Evolutionary conservation across 2,113 vertebrate species (phyloP).

Genomic region (Menidia beryllina): DNA sequence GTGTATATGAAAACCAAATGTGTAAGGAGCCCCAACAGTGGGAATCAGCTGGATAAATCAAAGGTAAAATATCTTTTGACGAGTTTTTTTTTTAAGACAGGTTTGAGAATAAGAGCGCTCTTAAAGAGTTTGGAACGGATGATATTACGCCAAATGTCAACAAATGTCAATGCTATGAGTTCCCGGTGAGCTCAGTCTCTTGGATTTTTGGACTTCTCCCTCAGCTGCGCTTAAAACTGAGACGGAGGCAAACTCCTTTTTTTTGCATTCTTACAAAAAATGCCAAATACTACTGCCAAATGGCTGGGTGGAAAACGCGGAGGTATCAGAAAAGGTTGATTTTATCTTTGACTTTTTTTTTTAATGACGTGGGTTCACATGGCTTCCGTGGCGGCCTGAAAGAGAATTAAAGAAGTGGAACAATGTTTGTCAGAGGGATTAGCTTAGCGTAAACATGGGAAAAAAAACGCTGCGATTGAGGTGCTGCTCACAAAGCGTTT

Average conservation of each 20-base stretch:
- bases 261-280: constrained; percentile 30
- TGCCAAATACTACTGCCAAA: constrained; percentile 29
- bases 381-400: not conserved
- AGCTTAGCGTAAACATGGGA: constrained; percentile 58
- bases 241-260: constrained; percentile 33
- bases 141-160: constrained; percentile 23
- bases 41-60: constrained; percentile 48
- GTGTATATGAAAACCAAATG: constrained; percentile 36
- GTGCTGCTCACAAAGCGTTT: constrained; percentile 34
- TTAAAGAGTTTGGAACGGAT: constrained; percentile 40
- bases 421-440: constrained; percentile 63
- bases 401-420: constrained; percentile 50
- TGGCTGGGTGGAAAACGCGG: constrained; percentile 14
- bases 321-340: constrained; percentile 12
- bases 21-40: constrained; percentile 17
- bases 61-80: constrained; percentile 37
- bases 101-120: constrained; percentile 23
- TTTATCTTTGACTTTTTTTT: too few relatives aligned
- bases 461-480: constrained; percentile 28
- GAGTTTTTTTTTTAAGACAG: not conserved
- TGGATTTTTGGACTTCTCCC: constrained; percentile 35
- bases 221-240: constrained; percentile 22
- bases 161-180: constrained; percentile 46
- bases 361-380: too few relatives aligned
- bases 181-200: constrained; percentile 25